These are phyloP conservation scores for Drosophila ohnishii DNA, from an alignment of 1,140 invertebrate genomes.

Conservation along the genomic window DNA sequence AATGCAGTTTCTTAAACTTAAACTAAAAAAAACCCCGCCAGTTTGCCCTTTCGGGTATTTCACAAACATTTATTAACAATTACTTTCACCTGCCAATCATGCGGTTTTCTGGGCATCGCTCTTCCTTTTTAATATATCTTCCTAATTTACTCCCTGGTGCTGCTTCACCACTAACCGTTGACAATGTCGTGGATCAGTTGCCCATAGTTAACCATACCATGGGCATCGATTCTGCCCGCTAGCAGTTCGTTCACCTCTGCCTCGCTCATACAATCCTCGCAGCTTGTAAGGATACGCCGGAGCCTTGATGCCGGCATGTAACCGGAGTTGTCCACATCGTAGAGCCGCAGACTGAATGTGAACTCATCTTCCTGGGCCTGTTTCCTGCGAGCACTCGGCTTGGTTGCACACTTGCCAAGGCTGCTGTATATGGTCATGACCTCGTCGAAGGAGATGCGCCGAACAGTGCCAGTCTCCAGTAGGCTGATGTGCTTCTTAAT, in stretches of 20 bases:
- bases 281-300: conserved; percentile 95
- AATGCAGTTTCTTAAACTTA: background rate
- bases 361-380: conserved; percentile 48
- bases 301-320: conserved; percentile 95
- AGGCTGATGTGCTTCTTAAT: conserved; percentile 78
- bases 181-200: conserved; percentile 75
- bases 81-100: conserved; percentile 27
- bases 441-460: conserved; percentile 55
- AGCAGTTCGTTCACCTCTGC: conserved; percentile 98
- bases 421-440: conserved; percentile 50
- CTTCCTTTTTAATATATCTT: background rate
- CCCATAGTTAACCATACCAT: conserved; percentile 94
- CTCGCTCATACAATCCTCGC: conserved; percentile 94
- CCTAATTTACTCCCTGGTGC: background rate
- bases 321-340: conserved; percentile 97
- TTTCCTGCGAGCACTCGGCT: background rate
- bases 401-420: conserved; percentile 9
- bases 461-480: conserved; percentile 10
- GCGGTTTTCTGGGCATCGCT: background rate
- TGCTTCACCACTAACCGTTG: conserved; percentile 1
- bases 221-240: conserved; percentile 94
- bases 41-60: conserved; percentile 1
- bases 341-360: conserved; percentile 86
- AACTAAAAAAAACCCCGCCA: background rate
- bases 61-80: conserved; percentile 27